Evolutionary conservation across 2,797 vertebrate genomes (phyloP).

Genomic region (Chaetophractus vellerosus): DNA sequence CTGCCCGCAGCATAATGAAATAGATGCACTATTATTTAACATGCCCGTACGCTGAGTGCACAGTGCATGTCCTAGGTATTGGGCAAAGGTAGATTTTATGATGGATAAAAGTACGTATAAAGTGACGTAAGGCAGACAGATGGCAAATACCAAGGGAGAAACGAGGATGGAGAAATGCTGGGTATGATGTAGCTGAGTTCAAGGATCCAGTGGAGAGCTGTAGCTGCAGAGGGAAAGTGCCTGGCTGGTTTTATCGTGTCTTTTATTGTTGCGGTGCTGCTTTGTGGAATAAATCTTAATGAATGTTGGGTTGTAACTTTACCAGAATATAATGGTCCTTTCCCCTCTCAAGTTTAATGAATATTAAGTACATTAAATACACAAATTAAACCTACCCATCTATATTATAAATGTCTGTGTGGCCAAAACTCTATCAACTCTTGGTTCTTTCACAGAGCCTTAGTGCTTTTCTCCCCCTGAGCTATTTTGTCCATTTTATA

Average conservation of each 20-base stretch:
- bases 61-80: not conserved
- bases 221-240: no score
- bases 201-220: not conserved
- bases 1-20: no score
- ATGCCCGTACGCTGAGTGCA: fast-evolving
- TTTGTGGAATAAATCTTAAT: not conserved
- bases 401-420: not conserved
- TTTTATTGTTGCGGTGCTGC: not conserved
- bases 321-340: not conserved
- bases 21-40: not conserved
- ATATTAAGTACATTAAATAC: not conserved
- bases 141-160: not conserved
- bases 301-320: not conserved
- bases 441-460: not conserved
- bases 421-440: not conserved
- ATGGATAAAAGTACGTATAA: not conserved
- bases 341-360: not conserved
- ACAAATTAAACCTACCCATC: not conserved
- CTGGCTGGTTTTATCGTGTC: not conserved
- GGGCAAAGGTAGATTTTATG: not conserved
- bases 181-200: fast-evolving
- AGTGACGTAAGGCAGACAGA: not conserved
- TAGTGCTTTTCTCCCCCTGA: not conserved
- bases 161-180: not conserved
- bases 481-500: not conserved